Evolutionary conservation across 2,888 invertebrate species (phyloP).

Genomic region (Hipparchia semele): DNA sequence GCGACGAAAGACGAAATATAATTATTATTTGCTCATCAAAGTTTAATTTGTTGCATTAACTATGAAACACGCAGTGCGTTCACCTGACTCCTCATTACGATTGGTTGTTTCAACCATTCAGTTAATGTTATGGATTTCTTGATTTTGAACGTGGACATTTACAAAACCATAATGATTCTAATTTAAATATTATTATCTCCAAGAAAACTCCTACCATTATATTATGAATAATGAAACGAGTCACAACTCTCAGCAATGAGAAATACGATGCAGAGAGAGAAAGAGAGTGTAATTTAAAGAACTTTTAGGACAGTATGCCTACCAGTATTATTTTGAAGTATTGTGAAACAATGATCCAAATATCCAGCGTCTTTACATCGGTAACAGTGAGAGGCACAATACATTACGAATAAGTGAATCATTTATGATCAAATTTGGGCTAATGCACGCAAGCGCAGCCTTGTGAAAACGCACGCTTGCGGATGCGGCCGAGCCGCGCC

Average conservation of each 20-base stretch:
- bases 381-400: constrained; percentile 14
- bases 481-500: background rate
- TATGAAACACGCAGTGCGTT: constrained; percentile 37
- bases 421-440: constrained; percentile 19
- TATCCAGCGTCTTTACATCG: background rate
- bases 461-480: constrained; percentile 4
- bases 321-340: background rate
- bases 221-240: too few species aligned
- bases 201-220: too few species aligned
- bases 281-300: too few species aligned
- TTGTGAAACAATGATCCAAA: background rate
- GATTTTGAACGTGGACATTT: background rate
- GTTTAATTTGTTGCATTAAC: constrained; percentile 48
- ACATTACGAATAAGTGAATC: background rate
- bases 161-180: background rate
- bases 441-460: constrained; percentile 16
- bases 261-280: too few species aligned
- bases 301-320: too few species aligned
- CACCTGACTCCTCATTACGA: background rate
- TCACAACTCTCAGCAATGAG: too few species aligned
- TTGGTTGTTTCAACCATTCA: too few species aligned
- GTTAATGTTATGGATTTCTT: too few species aligned
- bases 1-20: constrained; percentile 41
- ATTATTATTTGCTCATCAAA: constrained; percentile 43
- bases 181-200: background rate